Conservation (phyloP, 2,113 vertebrate genomes). For the Podilymbus podiceps region DNA sequence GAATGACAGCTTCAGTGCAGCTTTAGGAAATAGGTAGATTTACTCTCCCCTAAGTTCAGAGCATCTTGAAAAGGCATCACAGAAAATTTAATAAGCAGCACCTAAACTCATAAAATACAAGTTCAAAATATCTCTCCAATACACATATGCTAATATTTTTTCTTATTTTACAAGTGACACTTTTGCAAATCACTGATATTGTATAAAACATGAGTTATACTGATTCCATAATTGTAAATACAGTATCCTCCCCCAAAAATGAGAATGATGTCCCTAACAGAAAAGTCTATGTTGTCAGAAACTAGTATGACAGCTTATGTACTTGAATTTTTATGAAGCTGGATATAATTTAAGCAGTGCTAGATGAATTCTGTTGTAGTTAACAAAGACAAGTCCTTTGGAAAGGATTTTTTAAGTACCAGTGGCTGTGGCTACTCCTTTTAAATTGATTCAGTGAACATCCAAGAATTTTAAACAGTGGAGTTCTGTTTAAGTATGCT, state of each 20-base stretch:
- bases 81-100: background rate
- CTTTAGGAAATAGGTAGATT: background rate
- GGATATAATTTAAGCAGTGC: background rate
- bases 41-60: background rate
- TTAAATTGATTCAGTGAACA: background rate
- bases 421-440: background rate
- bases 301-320: background rate
- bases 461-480: background rate
- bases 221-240: background rate
- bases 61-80: background rate
- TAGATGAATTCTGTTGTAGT: background rate
- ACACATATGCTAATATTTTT: background rate
- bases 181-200: background rate
- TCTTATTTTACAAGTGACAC: background rate
- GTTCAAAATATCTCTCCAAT: background rate
- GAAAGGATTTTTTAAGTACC: background rate
- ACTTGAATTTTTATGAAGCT: background rate
- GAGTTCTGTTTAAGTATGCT: background rate
- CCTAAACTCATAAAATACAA: background rate
- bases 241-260: fast-evolving
- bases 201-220: background rate
- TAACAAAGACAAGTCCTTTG: background rate
- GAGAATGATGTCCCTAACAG: fast-evolving
- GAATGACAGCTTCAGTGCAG: background rate
- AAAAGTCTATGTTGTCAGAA: background rate